phyloP scores from a whole-genome alignment of 2,888 invertebrate genomes.

The Nemurella pictetii region DNA sequence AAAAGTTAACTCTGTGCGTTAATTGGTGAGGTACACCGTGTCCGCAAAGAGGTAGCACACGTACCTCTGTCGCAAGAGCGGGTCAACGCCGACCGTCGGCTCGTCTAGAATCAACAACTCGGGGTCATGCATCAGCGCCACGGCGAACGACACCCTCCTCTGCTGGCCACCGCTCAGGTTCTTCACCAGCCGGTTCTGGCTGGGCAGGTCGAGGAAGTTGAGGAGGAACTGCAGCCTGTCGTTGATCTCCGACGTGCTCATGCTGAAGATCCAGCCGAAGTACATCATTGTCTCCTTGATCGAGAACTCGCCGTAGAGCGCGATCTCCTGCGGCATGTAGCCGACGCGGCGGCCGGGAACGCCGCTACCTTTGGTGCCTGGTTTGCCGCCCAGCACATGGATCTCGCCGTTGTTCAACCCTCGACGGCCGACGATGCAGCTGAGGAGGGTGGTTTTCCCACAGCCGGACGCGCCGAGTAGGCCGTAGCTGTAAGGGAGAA shows the following conservation, averaged over 20 bases:
- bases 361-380: conserved; percentile 84
- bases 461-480: conserved; percentile 93
- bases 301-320: conserved; percentile 88
- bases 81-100: conserved; percentile 92
- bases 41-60: too few relatives aligned
- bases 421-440: conserved; percentile 88
- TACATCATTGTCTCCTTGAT: conserved; percentile 95
- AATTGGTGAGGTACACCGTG: too few relatives aligned
- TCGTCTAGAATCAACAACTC: conserved; percentile 89
- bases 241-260: conserved; percentile 79
- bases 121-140: conserved; percentile 90
- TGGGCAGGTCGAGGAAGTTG: conserved; percentile 88
- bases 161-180: conserved; percentile 90
- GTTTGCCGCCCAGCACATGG: conserved; percentile 86
- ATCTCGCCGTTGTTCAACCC: conserved; percentile 85
- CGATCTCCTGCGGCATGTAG: conserved; percentile 92
- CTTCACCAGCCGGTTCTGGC: conserved; percentile 77
- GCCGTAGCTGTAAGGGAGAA: conserved; percentile 86
- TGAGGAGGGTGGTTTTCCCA: conserved; percentile 92
- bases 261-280: conserved; percentile 94
- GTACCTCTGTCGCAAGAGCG: conserved; percentile 73
- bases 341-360: conserved; percentile 95
- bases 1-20: too few relatives aligned
- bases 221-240: conserved; percentile 83
- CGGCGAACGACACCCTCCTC: conserved; percentile 87